These are phyloP conservation scores for Acronicta leporina DNA, from an alignment of 2,888 invertebrate genomes.

Conservation along the genomic window DNA sequence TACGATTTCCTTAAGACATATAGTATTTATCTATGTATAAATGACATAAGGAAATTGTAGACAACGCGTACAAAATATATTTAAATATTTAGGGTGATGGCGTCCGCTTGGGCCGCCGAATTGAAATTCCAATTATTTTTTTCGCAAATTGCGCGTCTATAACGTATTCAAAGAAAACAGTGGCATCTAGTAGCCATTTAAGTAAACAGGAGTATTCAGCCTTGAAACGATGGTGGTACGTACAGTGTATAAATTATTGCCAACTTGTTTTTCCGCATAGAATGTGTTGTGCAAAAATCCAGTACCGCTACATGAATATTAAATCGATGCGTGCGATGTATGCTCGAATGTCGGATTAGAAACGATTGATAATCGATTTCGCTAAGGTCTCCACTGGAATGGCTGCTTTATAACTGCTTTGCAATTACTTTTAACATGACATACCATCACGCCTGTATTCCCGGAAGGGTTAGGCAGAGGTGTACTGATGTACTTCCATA, in stretches of 20 bases:
- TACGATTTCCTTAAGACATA: constrained; percentile 22
- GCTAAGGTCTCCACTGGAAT: not conserved
- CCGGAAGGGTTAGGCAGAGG: no score
- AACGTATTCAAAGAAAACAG: no score
- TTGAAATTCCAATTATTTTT: no score
- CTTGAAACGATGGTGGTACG: constrained; percentile 13
- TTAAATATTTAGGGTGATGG: no score
- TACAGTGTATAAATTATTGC: not conserved
- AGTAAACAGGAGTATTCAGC: constrained; percentile 10
- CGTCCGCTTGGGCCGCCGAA: no score
- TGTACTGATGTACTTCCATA: no score
- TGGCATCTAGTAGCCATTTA: constrained; percentile 24
- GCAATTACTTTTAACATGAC: no score
- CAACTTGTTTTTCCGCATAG: constrained; percentile 41
- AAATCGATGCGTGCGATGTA: constrained; percentile 9
- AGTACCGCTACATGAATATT: constrained; percentile 40
- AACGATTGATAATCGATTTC: constrained; percentile 4
- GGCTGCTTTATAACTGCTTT: not conserved
- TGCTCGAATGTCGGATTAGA: constrained; percentile 16
- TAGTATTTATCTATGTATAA: no score
- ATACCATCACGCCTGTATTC: no score
- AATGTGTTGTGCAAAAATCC: constrained; percentile 45
- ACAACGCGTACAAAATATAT: no score
- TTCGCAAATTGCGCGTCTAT: no score
- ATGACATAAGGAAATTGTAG: no score